Evolutionary conservation across 1,140 invertebrate species (phyloP).

Genomic region (Aphelinus certus): DNA sequence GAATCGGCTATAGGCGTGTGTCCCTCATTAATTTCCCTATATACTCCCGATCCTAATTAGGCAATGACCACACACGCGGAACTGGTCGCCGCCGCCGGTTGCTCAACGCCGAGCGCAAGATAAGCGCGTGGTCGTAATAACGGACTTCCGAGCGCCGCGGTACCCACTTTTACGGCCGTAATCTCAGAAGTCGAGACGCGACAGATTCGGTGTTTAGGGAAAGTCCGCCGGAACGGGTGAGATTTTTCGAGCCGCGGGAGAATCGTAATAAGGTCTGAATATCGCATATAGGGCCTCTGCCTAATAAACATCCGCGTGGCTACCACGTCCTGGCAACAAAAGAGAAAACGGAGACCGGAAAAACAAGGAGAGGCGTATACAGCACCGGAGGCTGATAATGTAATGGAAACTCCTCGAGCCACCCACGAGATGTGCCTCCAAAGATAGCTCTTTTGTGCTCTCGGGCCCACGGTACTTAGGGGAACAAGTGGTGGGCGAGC

Average conservation of each 20-base stretch:
- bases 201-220: no score
- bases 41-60: conserved; percentile 44
- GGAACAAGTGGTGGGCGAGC: no score
- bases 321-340: no score
- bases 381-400: conserved; percentile 33
- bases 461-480: no score
- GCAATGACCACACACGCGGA: conserved; percentile 33
- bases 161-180: no score
- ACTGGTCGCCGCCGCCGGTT: conserved; percentile 39
- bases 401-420: conserved; percentile 43
- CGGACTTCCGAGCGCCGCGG: conserved; percentile 36
- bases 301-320: no score
- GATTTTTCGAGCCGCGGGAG: no score
- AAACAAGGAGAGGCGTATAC: conserved; percentile 23
- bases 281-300: no score
- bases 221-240: no score
- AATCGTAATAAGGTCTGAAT: no score
- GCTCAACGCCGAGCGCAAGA: conserved; percentile 8
- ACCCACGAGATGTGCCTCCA: conserved; percentile 52
- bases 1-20: conserved; percentile 18
- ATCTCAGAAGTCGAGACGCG: no score
- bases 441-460: conserved; percentile 45
- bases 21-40: conserved; percentile 44
- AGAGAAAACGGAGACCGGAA: conserved; percentile 25
- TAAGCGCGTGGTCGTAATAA: conserved; percentile 11